phyloP scores from a whole-genome alignment of 2,113 vertebrate genomes.

The Limnothrissa miodon region DNA sequence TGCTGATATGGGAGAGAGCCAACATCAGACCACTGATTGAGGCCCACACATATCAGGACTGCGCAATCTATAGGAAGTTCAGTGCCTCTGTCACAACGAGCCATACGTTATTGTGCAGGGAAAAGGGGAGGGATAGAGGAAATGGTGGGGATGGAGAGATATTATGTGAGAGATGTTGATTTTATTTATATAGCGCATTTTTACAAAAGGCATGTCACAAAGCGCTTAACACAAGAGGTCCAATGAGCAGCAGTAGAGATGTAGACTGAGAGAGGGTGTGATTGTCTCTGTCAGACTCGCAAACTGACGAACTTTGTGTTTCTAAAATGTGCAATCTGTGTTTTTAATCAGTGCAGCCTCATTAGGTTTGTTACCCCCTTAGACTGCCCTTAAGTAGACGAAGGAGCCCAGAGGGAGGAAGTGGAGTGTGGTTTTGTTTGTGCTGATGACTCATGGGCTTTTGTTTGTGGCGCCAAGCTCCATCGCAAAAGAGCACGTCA shows the following conservation, averaged over 20 bases:
- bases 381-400: conserved; percentile 1
- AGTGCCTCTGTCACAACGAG: neutral
- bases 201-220: too few relatives aligned
- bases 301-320: neutral
- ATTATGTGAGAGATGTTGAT: neutral
- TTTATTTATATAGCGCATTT: too few relatives aligned
- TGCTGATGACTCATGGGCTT: neutral
- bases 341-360: neutral
- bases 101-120: neutral
- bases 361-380: neutral
- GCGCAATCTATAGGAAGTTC: neutral
- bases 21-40: conserved; percentile 2
- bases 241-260: too few relatives aligned
- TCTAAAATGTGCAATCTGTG: neutral
- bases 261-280: neutral
- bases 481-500: neutral
- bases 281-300: neutral
- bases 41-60: neutral
- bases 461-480: neutral
- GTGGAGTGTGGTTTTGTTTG: conserved; percentile 4
- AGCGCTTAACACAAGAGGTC: too few relatives aligned
- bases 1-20: neutral
- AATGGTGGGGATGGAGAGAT: neutral
- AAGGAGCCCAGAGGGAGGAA: neutral
- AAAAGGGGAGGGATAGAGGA: neutral